phyloP scores from a whole-genome alignment of 2,888 invertebrate genomes.

The Mythimna pallens region DNA sequence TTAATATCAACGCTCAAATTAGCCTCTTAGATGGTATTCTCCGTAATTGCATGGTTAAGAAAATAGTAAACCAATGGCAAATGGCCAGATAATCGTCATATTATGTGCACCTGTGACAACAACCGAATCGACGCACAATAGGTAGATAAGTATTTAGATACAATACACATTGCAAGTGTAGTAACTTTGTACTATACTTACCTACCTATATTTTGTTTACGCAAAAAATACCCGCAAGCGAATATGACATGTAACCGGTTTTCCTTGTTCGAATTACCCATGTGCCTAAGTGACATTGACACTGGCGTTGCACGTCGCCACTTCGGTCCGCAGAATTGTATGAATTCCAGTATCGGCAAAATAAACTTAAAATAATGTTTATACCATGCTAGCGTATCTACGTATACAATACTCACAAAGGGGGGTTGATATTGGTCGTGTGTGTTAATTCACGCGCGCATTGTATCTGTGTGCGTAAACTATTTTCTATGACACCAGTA shows the following conservation, averaged over 20 bases:
- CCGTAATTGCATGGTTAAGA: background rate
- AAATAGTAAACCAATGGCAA: background rate
- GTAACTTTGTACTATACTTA: background rate
- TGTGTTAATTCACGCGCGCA: too few relatives aligned
- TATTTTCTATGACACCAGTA: too few relatives aligned
- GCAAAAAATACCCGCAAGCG: constrained; percentile 34
- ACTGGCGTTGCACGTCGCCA: constrained; percentile 74
- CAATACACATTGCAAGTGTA: background rate
- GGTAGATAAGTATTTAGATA: background rate
- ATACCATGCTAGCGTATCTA: background rate
- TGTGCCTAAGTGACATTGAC: constrained; percentile 75
- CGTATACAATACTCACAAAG: background rate
- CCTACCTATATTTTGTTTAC: constrained; percentile 7
- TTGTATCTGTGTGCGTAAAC: too few relatives aligned
- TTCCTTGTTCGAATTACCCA: constrained; percentile 78
- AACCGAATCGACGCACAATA: constrained; percentile 9
- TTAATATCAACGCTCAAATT: background rate
- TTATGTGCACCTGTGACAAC: background rate
- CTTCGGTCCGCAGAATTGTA: constrained; percentile 60
- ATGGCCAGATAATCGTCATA: background rate
- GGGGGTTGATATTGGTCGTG: background rate
- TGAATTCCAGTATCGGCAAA: constrained; percentile 10
- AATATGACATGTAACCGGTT: constrained; percentile 68
- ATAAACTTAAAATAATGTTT: constrained; percentile 5
- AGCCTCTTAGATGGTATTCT: background rate